These are phyloP conservation scores for Scaptomyza flava DNA, from an alignment of 2,888 invertebrate species.

Conservation along the genomic window DNA sequence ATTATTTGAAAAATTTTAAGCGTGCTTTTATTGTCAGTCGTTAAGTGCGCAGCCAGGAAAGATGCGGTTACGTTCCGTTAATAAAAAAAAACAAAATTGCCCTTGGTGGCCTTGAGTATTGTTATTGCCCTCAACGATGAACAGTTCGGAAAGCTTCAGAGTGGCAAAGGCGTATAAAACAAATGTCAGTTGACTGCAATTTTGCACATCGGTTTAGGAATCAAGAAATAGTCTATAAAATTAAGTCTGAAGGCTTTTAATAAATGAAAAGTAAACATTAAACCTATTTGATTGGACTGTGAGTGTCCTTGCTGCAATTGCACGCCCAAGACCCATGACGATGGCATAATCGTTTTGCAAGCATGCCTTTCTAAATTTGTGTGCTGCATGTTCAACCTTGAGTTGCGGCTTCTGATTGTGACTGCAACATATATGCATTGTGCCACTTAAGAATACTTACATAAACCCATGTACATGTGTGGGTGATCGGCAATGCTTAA, in stretches of 20 bases:
- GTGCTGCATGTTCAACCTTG: constrained; percentile 51
- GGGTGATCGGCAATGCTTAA: background rate
- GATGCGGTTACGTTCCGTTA: constrained; percentile 9
- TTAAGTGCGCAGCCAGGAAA: constrained; percentile 12
- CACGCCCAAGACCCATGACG: constrained; percentile 51
- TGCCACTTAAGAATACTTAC: constrained; percentile 5
- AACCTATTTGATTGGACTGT: constrained; percentile 25
- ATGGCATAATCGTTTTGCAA: constrained; percentile 48
- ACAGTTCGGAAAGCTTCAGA: background rate
- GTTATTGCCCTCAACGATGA: constrained; percentile 15
- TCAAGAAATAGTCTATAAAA: background rate
- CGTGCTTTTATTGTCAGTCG: constrained; percentile 5
- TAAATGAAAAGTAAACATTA: background rate
- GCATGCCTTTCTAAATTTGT: constrained; percentile 65
- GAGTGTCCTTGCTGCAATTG: constrained; percentile 46
- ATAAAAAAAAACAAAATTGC: constrained; percentile 11
- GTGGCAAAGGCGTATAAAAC: background rate
- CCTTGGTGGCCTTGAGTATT: constrained; percentile 48
- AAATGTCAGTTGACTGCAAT: background rate
- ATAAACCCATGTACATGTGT: constrained; percentile 8
- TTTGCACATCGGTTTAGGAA: background rate
- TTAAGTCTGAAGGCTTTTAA: background rate
- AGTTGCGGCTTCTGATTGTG: constrained; percentile 27
- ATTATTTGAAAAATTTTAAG: constrained; percentile 44
- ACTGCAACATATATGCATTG: constrained; percentile 13